Percentiles rank a stretch among this genome's conserved stretches.
Conservation (phyloP, 2,888 invertebrate species). For the Acanthacorydalis orientalis region DNA sequence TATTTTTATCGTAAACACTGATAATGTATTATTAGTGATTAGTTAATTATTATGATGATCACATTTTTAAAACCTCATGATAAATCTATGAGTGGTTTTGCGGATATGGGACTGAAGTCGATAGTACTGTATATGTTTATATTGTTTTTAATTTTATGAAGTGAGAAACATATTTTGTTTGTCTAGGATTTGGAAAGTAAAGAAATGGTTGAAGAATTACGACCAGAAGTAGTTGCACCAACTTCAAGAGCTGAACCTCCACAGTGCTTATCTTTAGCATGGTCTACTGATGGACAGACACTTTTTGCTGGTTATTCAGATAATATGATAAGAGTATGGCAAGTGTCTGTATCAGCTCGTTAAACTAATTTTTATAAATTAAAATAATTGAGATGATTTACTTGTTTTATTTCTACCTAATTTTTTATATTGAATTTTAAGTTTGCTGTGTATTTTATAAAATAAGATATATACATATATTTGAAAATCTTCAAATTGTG, state of each 20-base stretch:
- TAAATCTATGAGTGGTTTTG: slow-evolving; percentile 22
- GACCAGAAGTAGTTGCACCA: slow-evolving; percentile 80
- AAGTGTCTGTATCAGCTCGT: slow-evolving; percentile 78
- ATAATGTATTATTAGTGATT: too few species aligned
- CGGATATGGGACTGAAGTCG: slow-evolving; percentile 28
- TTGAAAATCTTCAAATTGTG: too few species aligned
- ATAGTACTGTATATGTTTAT: neutral
- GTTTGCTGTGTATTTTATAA: too few species aligned
- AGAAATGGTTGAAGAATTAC: slow-evolving; percentile 96
- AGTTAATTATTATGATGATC: slow-evolving; percentile 15
- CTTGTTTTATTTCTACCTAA: neutral
- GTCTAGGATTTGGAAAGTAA: slow-evolving; percentile 94
- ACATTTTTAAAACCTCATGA: slow-evolving; percentile 21
- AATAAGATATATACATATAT: too few species aligned
- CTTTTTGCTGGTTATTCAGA: slow-evolving; percentile 98
- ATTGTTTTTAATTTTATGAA: neutral
- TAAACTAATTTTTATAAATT: slow-evolving; percentile 23
- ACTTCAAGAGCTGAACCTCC: slow-evolving; percentile 78
- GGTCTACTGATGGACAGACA: slow-evolving; percentile 99
- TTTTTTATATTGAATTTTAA: too few species aligned
- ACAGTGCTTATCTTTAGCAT: slow-evolving; percentile 90
- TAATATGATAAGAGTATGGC: slow-evolving; percentile 96
- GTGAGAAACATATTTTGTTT: slow-evolving; percentile 7
- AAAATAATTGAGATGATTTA: neutral
- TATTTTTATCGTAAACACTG: too few species aligned